phyloP scores from a whole-genome alignment of 2,888 invertebrate genomes.

The Agyllia agylla region DNA sequence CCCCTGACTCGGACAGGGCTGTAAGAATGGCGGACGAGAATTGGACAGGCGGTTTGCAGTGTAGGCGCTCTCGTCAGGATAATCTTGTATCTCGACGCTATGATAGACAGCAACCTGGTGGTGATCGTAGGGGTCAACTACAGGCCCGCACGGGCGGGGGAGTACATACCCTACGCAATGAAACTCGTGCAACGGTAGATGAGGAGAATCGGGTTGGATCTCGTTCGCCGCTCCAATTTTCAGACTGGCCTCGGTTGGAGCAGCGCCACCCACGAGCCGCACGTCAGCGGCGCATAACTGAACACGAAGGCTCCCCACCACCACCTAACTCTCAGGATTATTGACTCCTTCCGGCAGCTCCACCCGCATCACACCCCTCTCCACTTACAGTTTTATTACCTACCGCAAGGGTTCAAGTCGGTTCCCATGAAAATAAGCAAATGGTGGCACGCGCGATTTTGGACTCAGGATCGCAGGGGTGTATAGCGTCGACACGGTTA shows the following conservation, averaged over 20 bases:
- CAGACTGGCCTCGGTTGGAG: neutral
- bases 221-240: neutral
- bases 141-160: neutral
- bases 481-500: slow-evolving; percentile 8
- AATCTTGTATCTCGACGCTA: neutral
- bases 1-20: neutral
- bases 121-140: neutral
- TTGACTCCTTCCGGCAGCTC: neutral
- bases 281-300: neutral
- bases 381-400: neutral
- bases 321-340: neutral
- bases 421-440: neutral
- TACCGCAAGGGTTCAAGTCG: neutral
- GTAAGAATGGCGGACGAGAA: neutral
- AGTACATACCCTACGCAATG: neutral
- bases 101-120: neutral
- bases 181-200: neutral
- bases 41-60: neutral
- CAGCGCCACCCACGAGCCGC: neutral
- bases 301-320: neutral
- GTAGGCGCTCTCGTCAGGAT: neutral
- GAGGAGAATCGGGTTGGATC: neutral
- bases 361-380: neutral
- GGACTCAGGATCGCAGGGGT: slow-evolving; percentile 24
- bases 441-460: slow-evolving; percentile 8